These are phyloP conservation scores for Phoenicopterus ruber DNA, from an alignment of 2,113 vertebrate species.

Conservation along the genomic window DNA sequence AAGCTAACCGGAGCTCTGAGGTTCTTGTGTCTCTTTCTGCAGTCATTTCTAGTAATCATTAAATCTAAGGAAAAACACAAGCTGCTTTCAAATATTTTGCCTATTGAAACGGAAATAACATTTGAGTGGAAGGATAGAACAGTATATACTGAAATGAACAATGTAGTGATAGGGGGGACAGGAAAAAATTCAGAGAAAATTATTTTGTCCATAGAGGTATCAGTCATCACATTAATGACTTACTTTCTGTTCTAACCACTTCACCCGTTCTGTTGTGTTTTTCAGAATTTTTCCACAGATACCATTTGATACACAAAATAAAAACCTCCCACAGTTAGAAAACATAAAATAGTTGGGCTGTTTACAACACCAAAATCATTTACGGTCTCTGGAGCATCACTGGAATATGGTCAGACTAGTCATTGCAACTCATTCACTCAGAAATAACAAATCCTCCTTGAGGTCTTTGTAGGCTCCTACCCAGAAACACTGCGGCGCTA, in stretches of 20 bases:
- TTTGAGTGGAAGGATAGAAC: background rate
- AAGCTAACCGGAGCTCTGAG: background rate
- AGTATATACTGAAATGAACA: background rate
- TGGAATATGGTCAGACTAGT: background rate
- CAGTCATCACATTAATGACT: background rate
- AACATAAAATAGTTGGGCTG: background rate
- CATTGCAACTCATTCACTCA: background rate
- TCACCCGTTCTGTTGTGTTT: background rate
- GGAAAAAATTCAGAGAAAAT: background rate
- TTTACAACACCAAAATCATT: background rate
- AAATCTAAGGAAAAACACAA: background rate
- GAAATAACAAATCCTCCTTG: accelerated
- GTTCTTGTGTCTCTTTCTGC: background rate
- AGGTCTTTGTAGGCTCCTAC: background rate
- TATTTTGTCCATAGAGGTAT: background rate
- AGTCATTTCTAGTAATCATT: background rate
- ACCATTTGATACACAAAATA: background rate
- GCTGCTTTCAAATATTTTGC: background rate
- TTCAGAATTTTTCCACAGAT: background rate
- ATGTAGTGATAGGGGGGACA: background rate
- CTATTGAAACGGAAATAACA: background rate
- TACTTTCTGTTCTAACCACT: background rate
- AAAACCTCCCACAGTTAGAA: background rate
- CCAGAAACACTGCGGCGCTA: accelerated
- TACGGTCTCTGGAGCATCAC: background rate